These are phyloP conservation scores for Heteromurus nitidus DNA, from an alignment of 2,888 invertebrate genomes.

Conservation along the genomic window DNA sequence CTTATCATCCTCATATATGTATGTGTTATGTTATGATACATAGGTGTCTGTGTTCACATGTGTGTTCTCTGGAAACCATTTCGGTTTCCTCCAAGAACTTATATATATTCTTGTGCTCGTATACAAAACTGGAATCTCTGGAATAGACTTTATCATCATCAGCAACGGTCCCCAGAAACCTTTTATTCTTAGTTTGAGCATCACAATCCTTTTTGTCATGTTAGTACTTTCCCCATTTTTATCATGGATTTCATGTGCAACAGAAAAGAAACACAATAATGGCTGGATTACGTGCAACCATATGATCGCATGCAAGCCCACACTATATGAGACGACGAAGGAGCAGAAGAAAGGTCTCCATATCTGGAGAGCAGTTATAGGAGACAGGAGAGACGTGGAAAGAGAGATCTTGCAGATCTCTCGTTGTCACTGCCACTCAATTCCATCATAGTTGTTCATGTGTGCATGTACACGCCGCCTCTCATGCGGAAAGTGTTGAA, in stretches of 20 bases:
- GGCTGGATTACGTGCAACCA: conserved; percentile 56
- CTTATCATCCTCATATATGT: background rate
- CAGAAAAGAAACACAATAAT: conserved; percentile 50
- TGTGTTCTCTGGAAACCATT: conserved; percentile 14
- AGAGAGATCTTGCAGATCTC: background rate
- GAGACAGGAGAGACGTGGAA: background rate
- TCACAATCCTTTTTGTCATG: conserved; percentile 63
- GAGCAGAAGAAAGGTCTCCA: too few species aligned
- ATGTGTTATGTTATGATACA: conserved; percentile 52
- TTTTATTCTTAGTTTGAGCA: conserved; percentile 64
- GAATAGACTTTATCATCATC: conserved; percentile 61
- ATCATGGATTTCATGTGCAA: conserved; percentile 50
- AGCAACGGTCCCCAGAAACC: conserved; percentile 59
- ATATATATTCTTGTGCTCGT: too few species aligned
- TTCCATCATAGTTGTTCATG: conserved; percentile 43
- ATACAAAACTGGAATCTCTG: background rate
- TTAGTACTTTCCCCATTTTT: conserved; percentile 60
- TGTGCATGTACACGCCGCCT: background rate
- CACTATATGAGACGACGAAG: background rate
- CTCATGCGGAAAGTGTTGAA: conserved; percentile 43
- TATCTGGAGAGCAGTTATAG: background rate
- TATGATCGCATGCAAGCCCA: conserved; percentile 27
- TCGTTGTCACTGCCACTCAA: conserved; percentile 43
- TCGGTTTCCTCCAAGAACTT: too few species aligned
- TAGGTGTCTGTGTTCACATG: conserved; percentile 21